These are phyloP conservation scores for Musca vetustissima DNA, from an alignment of 1,140 invertebrate species.

Conservation along the genomic window DNA sequence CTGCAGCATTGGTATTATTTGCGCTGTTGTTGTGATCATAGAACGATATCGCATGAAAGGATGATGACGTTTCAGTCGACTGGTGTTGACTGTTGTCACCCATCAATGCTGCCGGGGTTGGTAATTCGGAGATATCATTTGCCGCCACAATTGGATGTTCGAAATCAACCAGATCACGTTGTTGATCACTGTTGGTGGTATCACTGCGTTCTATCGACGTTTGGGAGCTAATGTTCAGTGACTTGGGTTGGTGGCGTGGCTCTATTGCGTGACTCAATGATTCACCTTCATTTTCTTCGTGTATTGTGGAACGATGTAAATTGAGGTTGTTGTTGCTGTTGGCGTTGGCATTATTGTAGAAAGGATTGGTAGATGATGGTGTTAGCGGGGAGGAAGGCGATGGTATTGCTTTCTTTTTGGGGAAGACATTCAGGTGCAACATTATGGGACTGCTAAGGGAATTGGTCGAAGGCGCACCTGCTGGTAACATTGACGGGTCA, in stretches of 20 bases:
- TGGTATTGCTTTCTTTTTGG: slow-evolving; percentile 42
- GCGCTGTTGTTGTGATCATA: slow-evolving; percentile 20
- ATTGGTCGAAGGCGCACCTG: background rate
- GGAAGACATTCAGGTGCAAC: slow-evolving; percentile 49
- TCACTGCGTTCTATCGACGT: slow-evolving; percentile 46
- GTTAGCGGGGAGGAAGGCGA: slow-evolving; percentile 1
- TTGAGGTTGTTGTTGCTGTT: slow-evolving; percentile 31
- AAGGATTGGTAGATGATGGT: slow-evolving; percentile 44
- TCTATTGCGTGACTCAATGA: slow-evolving; percentile 34
- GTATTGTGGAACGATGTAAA: slow-evolving; percentile 29
- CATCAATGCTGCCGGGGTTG: slow-evolving; percentile 30
- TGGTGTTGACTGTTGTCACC: slow-evolving; percentile 28
- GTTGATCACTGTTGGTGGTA: slow-evolving; percentile 12
- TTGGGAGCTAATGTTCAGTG: background rate
- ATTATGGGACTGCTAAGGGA: slow-evolving; percentile 40
- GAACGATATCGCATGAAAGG: background rate
- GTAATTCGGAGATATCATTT: slow-evolving; percentile 32
- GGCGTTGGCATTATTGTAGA: slow-evolving; percentile 38
- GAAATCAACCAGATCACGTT: slow-evolving; percentile 42
- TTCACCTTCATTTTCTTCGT: slow-evolving; percentile 18
- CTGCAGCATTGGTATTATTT: slow-evolving; percentile 31
- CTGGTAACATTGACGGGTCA: background rate
- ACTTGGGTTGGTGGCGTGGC: slow-evolving; percentile 33
- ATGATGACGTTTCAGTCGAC: background rate
- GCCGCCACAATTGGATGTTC: slow-evolving; percentile 52